Conservation (phyloP, 2,888 invertebrate species). For the Escarpia spicata region DNA sequence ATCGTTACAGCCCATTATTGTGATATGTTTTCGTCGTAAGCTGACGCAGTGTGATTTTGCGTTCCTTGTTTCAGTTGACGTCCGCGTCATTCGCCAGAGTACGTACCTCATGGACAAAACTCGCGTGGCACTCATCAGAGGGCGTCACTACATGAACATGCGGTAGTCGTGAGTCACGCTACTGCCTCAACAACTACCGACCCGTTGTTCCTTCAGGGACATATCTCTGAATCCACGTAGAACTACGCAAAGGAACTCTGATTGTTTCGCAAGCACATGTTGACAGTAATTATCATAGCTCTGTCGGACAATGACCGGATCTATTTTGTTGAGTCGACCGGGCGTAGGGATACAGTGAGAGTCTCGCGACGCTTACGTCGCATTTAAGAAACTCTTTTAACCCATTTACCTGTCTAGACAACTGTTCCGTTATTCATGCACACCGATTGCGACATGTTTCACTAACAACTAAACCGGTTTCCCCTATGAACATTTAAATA, state of each 20-base stretch:
- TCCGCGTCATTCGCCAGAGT: conserved; percentile 39
- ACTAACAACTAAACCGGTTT: not conserved
- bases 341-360: no score
- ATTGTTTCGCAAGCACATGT: not conserved
- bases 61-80: conserved; percentile 33
- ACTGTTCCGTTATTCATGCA: not conserved
- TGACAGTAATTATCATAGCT: not conserved
- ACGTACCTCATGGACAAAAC: conserved; percentile 39
- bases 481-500: not conserved
- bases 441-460: not conserved
- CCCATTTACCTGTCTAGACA: not conserved
- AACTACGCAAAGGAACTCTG: not conserved
- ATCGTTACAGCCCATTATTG: no score
- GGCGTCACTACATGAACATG: conserved; percentile 31
- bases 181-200: not conserved
- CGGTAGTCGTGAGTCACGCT: not conserved
- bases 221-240: not conserved
- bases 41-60: not conserved
- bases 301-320: not conserved
- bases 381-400: not conserved
- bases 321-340: not conserved
- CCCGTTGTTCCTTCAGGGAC: not conserved
- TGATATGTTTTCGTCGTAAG: not conserved
- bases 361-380: no score
- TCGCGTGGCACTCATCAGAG: conserved; percentile 39